Base-by-base conservation (phyloP, 2,888 invertebrate genomes). In the Stramonita haemastoma region DNA sequence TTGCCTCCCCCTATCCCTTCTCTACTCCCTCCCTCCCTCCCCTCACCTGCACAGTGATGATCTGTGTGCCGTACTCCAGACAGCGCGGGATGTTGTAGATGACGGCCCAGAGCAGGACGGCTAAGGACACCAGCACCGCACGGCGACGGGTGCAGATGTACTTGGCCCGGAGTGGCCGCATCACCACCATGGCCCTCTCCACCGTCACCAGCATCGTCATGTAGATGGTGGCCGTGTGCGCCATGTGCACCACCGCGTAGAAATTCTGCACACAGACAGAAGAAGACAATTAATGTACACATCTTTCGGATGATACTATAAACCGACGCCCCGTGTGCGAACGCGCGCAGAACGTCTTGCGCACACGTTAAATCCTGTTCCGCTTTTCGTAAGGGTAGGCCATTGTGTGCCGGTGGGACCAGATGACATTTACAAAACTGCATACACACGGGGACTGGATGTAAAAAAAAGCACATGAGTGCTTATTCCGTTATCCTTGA, bases 221-320 rank as follows among this genome's bases (percentile, higher is more conserved):
- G 86, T 91, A 91, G 56, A 90, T 90, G 86, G 91, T 90, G 26
- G 90, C 91, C 22, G 90, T 91, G 89, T 91, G 90, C 15, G 86
- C 83, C 73, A 90, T 89, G 88, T 90, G 89, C 17, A 90, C 86
- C 29, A 91, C 81, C 6, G 83, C 89, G 79, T 87, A 90, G 66
- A 90, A 89, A 46, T 81, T 77, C 89, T 89, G 89, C 66, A 57
- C 29, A n/a, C 15, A 11, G n/a, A 29, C 29, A 77, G 77, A 29
- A 19, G n/a, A 1, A 26, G 29, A 22, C 77, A 77, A 77, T n/a
- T 13, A n/a, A 1, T 8, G 46, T 46, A 46, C 46, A 2, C 8
- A n/a, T n/a, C n/a, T n/a, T n/a, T n/a, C n/a, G n/a, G n/a, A n/a
- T n/a, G n/a, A n/a, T n/a, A n/a, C n/a, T n/a, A n/a, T n/a, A n/a